phyloP scores from a whole-genome alignment of 92 coral and sea anemone genomes.

The Pocillopora meandrina region DNA sequence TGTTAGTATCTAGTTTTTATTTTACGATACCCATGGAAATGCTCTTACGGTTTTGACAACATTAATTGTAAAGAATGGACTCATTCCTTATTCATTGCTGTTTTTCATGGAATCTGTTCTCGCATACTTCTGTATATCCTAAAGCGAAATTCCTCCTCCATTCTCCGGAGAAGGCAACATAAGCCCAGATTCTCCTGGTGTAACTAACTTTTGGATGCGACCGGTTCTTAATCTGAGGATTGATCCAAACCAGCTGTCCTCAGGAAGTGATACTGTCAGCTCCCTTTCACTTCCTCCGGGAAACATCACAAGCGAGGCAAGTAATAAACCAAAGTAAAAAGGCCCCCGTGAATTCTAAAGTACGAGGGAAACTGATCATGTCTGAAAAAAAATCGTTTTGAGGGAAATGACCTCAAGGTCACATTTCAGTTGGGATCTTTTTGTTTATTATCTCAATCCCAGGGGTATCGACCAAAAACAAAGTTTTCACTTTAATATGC shows the following conservation, averaged over 20 bases:
- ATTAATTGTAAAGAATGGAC: no score
- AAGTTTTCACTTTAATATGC: no score
- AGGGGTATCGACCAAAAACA: no score
- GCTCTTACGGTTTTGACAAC: no score
- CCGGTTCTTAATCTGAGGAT: conserved; percentile 13
- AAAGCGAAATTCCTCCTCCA: no score
- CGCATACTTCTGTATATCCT: no score
- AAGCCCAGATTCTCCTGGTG: neutral
- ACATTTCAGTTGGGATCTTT: neutral
- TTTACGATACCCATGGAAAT: no score
- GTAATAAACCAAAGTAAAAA: neutral
- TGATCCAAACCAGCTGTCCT: conserved; percentile 12
- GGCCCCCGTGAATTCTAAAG: neutral
- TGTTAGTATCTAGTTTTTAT: no score
- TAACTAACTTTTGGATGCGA: neutral
- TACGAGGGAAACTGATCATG: neutral
- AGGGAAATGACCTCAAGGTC: neutral
- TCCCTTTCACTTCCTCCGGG: neutral
- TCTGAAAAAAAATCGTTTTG: neutral
- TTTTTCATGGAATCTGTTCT: no score
- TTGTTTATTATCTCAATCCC: no score
- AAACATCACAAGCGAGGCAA: conserved; percentile 6
- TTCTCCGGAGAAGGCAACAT: no score
- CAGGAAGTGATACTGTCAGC: neutral
- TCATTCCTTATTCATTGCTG: no score